A percentile compares a stretch with the other conserved stretches of the same genome.
Conservation (phyloP, 2,113 vertebrate genomes). For the Peucedramus taeniatus region DNA sequence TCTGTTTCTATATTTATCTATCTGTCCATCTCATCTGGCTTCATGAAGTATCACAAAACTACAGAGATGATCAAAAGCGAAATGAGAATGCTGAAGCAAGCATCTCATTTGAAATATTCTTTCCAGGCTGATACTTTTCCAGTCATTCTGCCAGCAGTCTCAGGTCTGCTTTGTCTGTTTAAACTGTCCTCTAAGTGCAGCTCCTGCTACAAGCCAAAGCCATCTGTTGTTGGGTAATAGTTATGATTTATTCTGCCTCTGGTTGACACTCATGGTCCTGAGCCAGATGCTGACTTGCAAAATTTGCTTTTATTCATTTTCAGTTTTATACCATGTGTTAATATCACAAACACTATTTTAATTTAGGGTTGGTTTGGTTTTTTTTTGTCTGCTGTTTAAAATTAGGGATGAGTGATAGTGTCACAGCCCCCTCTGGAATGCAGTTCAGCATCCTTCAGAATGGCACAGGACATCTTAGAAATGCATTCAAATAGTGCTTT, state of each 20-base stretch:
- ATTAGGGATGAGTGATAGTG: conserved; percentile 24
- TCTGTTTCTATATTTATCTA: neutral
- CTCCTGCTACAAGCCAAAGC: conserved; percentile 8
- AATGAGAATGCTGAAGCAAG: neutral
- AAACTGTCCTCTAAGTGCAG: conserved; percentile 35
- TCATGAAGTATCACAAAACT: neutral
- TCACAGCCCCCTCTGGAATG: neutral
- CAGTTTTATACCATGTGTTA: conserved; percentile 27
- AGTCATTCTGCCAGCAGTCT: conserved; percentile 29
- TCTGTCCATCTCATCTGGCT: neutral
- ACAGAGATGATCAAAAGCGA: conserved; percentile 11
- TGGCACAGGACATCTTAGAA: neutral
- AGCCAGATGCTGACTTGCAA: conserved; percentile 54
- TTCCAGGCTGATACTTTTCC: conserved; percentile 51
- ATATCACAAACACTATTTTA: conserved; percentile 25
- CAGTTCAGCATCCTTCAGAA: neutral
- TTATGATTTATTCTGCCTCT: conserved; percentile 56
- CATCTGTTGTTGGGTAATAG: conserved; percentile 54
- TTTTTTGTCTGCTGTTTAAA: conserved; percentile 1
- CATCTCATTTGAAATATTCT: conserved; percentile 19
- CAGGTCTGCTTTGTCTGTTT: conserved; percentile 36
- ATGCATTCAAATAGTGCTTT: neutral
- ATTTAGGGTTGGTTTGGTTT: neutral
- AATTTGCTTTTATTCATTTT: conserved; percentile 36
- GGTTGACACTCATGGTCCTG: neutral